These are phyloP conservation scores for Entomobrya multifasciata DNA, from an alignment of 2,888 invertebrate genomes.

Conservation along the genomic window DNA sequence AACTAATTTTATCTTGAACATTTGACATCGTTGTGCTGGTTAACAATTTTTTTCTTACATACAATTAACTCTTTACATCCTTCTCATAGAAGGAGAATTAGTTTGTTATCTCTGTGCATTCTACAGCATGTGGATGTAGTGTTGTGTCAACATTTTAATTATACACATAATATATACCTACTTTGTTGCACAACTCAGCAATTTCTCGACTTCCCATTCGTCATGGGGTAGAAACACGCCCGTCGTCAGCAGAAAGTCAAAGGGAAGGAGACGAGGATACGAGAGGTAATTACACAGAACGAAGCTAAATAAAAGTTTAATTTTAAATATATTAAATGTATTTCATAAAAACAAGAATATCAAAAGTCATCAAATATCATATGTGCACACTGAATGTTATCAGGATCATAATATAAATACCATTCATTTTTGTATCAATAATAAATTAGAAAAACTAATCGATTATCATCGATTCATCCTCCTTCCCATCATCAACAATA, in stretches of 20 bases:
- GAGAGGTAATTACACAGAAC: conserved; percentile 9
- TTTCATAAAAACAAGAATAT: no score
- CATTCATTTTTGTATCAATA: no score
- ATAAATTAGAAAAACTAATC: background rate
- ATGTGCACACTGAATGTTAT: no score
- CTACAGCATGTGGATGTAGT: background rate
- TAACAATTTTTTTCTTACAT: no score
- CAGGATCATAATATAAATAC: no score
- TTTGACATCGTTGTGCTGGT: background rate
- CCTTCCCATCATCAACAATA: no score
- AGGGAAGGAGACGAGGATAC: background rate
- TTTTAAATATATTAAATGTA: no score
- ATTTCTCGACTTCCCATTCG: conserved; percentile 46
- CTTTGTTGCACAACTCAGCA: conserved; percentile 6
- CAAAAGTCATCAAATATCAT: no score
- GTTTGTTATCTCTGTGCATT: background rate
- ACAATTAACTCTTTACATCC: no score
- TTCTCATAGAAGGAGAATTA: no score
- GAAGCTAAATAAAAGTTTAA: no score
- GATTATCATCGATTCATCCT: background rate
- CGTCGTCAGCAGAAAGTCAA: background rate
- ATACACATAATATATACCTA: background rate
- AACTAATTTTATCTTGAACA: background rate
- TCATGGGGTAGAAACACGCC: conserved; percentile 51
- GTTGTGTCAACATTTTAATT: background rate